Percentiles rank a stretch among this genome's conserved stretches.
These are phyloP conservation scores for Hesperia comma DNA, from an alignment of 2,888 invertebrate species.

Conservation along the genomic window DNA sequence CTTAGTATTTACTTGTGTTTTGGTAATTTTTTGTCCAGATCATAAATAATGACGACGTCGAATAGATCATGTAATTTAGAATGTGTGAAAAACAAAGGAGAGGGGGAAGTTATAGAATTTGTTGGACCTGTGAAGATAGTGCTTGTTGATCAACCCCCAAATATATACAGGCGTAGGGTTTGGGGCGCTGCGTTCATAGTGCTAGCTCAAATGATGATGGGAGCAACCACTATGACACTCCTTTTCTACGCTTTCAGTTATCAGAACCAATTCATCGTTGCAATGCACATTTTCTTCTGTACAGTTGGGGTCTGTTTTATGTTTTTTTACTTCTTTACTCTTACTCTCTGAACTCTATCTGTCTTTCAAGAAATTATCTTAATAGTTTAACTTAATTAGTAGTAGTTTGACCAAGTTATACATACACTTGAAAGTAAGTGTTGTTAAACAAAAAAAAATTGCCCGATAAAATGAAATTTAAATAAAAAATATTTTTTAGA, in stretches of 20 bases:
- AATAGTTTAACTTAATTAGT: no score
- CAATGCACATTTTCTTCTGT: slow-evolving; percentile 57
- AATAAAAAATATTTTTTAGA: no score
- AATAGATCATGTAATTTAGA: slow-evolving; percentile 54
- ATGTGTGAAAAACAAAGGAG: slow-evolving; percentile 47
- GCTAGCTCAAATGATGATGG: slow-evolving; percentile 56
- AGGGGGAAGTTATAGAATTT: slow-evolving; percentile 51
- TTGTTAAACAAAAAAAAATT: no score
- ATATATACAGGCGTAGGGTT: slow-evolving; percentile 46
- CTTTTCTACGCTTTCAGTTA: slow-evolving; percentile 52
- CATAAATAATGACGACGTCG: slow-evolving; percentile 9
- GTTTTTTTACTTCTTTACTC: neutral
- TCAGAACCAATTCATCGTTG: slow-evolving; percentile 38
- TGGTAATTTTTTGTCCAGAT: neutral
- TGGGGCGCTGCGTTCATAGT: slow-evolving; percentile 51
- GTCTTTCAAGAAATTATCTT: no score
- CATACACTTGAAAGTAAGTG: no score
- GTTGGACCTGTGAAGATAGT: slow-evolving; percentile 66
- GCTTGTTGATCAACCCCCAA: slow-evolving; percentile 55
- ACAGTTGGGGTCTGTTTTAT: slow-evolving; percentile 60
- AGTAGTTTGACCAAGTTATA: no score
- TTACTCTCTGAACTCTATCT: no score
- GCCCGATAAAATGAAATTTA: no score
- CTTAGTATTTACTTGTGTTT: neutral
- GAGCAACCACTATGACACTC: slow-evolving; percentile 49